Evolutionary conservation across 2,113 vertebrate species (phyloP).

Genomic region (Cavia aperea): DNA sequence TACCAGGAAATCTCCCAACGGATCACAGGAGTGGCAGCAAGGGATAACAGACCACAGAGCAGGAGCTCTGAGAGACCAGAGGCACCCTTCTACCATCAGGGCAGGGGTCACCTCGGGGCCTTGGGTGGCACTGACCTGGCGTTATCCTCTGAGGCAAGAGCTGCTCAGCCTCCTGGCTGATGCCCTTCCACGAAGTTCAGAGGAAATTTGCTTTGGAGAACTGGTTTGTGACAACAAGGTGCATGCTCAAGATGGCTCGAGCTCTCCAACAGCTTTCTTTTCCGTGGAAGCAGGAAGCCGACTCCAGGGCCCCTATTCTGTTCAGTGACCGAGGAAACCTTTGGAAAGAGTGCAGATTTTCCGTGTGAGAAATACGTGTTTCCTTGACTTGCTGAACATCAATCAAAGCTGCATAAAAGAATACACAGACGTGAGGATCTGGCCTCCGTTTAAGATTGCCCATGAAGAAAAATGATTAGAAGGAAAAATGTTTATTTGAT

Average conservation of each 20-base stretch:
- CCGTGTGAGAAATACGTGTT: not conserved
- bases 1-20: not conserved
- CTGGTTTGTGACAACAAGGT: not conserved
- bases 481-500: not conserved
- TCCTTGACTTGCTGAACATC: not conserved
- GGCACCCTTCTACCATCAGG: fast-evolving
- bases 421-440: too few relatives aligned
- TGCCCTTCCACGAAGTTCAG: not conserved
- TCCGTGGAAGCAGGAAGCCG: not conserved
- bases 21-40: not conserved
- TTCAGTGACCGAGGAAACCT: not conserved
- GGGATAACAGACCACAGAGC: not conserved
- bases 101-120: not conserved
- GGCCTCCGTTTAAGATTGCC: not conserved
- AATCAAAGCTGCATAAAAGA: not conserved
- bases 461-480: not conserved
- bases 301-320: not conserved
- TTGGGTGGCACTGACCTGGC: fast-evolving
- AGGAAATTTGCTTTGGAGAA: not conserved
- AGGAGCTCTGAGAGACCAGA: fast-evolving
- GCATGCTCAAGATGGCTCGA: not conserved
- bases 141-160: fast-evolving
- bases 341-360: not conserved
- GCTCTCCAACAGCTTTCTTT: not conserved
- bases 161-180: not conserved